Percentiles rank a stretch among this genome's conserved stretches.
These are phyloP conservation scores for Clarias fuscus DNA, from an alignment of 2,797 vertebrate species.

Conservation along the genomic window DNA sequence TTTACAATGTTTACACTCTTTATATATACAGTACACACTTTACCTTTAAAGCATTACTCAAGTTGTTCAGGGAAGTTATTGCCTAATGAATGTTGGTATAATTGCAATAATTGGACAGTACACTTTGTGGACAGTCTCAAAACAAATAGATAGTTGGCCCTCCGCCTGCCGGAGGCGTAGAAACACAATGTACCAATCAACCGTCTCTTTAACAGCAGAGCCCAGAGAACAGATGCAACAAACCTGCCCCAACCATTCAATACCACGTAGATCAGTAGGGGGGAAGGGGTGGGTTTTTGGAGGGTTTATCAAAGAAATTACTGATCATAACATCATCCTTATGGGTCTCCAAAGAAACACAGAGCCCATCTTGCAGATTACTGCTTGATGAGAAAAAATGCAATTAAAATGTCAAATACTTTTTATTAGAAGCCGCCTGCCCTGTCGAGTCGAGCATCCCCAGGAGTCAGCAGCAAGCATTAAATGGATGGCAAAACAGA, in stretches of 20 bases:
- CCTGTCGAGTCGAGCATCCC: conserved; percentile 68
- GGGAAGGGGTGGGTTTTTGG: conserved; percentile 42
- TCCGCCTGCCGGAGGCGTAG: not conserved
- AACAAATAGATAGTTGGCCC: conserved; percentile 10
- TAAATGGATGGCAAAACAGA: conserved; percentile 42
- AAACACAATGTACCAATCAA: conserved; percentile 45
- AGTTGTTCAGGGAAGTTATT: not conserved
- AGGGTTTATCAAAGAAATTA: conserved; percentile 74
- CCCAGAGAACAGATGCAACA: conserved; percentile 35
- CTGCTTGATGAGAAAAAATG: conserved; percentile 79
- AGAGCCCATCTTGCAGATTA: conserved; percentile 74
- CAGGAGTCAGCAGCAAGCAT: conserved; percentile 57
- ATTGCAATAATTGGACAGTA: conserved; percentile 3
- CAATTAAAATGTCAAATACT: conserved; percentile 80
- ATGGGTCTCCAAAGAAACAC: conserved; percentile 75
- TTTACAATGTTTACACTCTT: not conserved
- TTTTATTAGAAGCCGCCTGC: conserved; percentile 76
- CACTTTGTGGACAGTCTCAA: conserved; percentile 11
- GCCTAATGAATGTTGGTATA: not conserved
- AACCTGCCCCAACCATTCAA: conserved; percentile 37
- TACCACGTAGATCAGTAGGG: conserved; percentile 18
- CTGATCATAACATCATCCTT: conserved; percentile 75
- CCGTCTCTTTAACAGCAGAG: conserved; percentile 40
- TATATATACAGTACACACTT: not conserved
- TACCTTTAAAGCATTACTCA: not conserved